These are phyloP conservation scores for Pterobdella sp. DNA, from an alignment of 2,888 invertebrate species.

Conservation along the genomic window DNA sequence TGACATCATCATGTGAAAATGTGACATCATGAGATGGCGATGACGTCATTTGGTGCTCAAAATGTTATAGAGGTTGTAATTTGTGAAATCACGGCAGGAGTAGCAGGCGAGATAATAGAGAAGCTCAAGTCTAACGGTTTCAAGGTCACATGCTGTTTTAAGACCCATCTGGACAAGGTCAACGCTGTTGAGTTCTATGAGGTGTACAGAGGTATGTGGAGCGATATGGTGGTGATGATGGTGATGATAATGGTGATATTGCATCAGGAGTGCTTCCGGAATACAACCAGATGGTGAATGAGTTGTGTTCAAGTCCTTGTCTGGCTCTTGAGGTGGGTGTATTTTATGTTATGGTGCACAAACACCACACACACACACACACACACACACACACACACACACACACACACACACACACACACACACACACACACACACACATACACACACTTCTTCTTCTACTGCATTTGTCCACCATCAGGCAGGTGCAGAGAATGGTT, in stretches of 20 bases:
- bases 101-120: slow-evolving; percentile 23
- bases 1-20: background rate
- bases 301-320: slow-evolving; percentile 74
- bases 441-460: no score
- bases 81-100: background rate
- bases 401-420: background rate
- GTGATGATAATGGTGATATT: slow-evolving; percentile 66
- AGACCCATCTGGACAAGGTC: slow-evolving; percentile 65
- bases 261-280: slow-evolving; percentile 57
- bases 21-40: background rate
- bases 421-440: slow-evolving; percentile 4
- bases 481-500: no score
- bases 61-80: background rate
- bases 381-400: slow-evolving; percentile 21
- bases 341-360: no score
- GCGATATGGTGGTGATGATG: background rate
- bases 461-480: no score
- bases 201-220: slow-evolving; percentile 58
- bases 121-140: slow-evolving; percentile 15
- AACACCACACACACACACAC: background rate
- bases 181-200: slow-evolving; percentile 86
- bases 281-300: slow-evolving; percentile 63
- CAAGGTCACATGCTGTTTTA: slow-evolving; percentile 37
- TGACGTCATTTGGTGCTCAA: no score
- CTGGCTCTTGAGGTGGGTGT: slow-evolving; percentile 70